Base-by-base conservation (phyloP, 2,888 invertebrate genomes). In the Hydraecia micacea region DNA sequence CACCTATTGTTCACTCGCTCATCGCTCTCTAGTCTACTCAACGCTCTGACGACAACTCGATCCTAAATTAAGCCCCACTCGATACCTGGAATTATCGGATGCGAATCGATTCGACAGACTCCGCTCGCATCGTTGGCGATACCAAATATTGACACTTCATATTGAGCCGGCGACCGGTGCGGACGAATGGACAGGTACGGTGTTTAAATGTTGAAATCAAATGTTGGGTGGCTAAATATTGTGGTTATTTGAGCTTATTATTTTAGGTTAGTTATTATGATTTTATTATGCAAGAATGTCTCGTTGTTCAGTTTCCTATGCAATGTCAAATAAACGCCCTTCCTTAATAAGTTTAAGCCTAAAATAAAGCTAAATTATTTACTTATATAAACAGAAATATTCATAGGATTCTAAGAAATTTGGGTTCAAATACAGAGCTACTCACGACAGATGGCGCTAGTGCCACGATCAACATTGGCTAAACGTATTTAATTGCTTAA, bases 21-120 rank as follows among this genome's bases (percentile, higher is more conserved):
- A 25, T 68, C 72, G 76, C 66, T 52, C 77, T 62, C 68, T 79
- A 78, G 81, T 80, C 80, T 69, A 73, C 72, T 74, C 79, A 79
- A 76, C 87, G 79, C 85, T 85, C 85, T 83, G 85, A 86, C 85
- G 90, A 88, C 91, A 89, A 91, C 92, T 92, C 91, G 92, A 94
- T 93, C 94, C 88, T 93, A 94, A 95, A 95, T 95, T 95, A 95
- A 95, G 92, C 92, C 91, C 84, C 89, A 90, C 92, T 92, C 93
- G 93, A 93, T 94, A 94, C 94, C 93, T 92, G 94, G 95, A 74
- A 85, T 89, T 88, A 89, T 87, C 80, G 80, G 78, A 87, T 86
- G 76, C 82, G 88, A 87, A 88, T 88, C 88, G 87, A 89, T 89
- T 85, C 83, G 79, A 80, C 80, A 81, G 88, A 79, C 81, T 77